These are phyloP conservation scores for Ceratosolen fusciceps DNA, from an alignment of 1,140 invertebrate species.

Conservation along the genomic window DNA sequence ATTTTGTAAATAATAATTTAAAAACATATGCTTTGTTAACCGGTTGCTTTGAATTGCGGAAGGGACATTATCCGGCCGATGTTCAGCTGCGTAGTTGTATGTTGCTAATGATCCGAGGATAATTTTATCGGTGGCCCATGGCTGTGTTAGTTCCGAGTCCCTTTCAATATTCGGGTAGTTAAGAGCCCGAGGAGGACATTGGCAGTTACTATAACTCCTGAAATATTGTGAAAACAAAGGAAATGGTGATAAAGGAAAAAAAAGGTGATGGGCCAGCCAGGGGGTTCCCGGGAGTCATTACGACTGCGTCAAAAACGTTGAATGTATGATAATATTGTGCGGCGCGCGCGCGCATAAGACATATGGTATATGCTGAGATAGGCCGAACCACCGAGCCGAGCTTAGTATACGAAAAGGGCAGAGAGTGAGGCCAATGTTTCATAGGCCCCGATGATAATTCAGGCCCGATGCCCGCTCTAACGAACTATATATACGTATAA, in stretches of 20 bases:
- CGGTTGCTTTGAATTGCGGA: background rate
- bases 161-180: too few relatives aligned
- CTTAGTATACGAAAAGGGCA: too few relatives aligned
- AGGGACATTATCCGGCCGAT: background rate
- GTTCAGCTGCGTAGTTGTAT: background rate
- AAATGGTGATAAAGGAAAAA: background rate
- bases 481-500: too few relatives aligned
- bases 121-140: background rate
- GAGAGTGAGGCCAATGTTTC: slow-evolving; percentile 5
- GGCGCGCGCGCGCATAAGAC: background rate
- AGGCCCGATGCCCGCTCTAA: too few relatives aligned
- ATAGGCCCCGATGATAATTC: slow-evolving; percentile 1
- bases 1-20: too few relatives aligned
- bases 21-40: background rate
- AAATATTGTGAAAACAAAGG: background rate
- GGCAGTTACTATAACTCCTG: background rate
- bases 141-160: too few relatives aligned
- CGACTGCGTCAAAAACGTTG: background rate
- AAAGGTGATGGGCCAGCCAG: background rate
- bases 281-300: background rate
- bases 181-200: too few relatives aligned
- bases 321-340: background rate
- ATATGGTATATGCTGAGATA: background rate
- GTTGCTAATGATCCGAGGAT: background rate
- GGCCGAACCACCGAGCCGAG: background rate